Evolutionary conservation across 37 sponge, comb jelly and placozoan genomes (phyloP), one percentile per base, ranked within the genome.

Genomic region (Sycon ciliatum): DNA sequence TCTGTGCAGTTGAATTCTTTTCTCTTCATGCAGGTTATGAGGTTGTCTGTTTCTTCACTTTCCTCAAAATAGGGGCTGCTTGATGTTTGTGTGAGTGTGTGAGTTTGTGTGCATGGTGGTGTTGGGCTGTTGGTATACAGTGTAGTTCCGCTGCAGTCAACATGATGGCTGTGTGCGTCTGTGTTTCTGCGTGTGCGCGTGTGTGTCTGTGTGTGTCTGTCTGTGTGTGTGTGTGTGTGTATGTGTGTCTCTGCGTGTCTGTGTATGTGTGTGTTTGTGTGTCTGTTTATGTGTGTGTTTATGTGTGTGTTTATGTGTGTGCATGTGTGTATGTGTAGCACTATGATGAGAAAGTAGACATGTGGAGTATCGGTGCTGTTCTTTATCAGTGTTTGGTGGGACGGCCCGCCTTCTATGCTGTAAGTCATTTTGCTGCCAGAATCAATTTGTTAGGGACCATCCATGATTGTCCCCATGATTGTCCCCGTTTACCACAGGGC

Each of bases 281-380:
- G 13, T 42, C 13, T 42, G 13, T 42, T 9, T 42, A 9, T 42
- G 49, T 42, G 13, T 42, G 49, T 42, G 13, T 42, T 9, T 42
- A 9, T 42, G 49, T 42, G 13, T 42, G 49, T 42, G 49, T 42
- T 18, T 42, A 9, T 42, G 49, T 42, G 13, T 42, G 49, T 42
- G 13, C 13, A 13, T 42, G 13, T 42, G 49, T 42, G 13, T 42
- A 13, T 42, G 13, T 42, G 49, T 49, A 88, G 89, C 76, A 76
- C 34, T 92, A 92, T 42, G 86, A 87, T 80, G 86, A 85, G 61
- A 87, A 87, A 32, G 93, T 92, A 31, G 93, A 92, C 76, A 73
- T 92, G 24, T 92, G 93, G 93, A 80, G 82, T 39, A 81, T 92
- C 37, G 93, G 93, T 55, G 93, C 93, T 56, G 76, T 92, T 4